These are phyloP conservation scores for Acanthiza pusilla DNA, from an alignment of 2,797 vertebrate genomes.

Conservation along the genomic window DNA sequence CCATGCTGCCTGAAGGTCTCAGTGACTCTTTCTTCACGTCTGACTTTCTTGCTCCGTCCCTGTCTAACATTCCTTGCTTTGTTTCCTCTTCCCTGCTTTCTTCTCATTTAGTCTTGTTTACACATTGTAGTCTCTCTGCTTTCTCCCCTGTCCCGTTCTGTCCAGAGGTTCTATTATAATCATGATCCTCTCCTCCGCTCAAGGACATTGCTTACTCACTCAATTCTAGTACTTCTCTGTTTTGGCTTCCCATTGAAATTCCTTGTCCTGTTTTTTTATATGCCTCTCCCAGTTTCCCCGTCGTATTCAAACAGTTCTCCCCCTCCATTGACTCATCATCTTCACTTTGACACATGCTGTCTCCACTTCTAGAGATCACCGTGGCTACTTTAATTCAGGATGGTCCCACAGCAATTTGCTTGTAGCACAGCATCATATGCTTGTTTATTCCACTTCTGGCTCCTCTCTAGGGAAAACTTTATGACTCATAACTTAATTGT, in stretches of 20 bases:
- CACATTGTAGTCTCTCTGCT: neutral
- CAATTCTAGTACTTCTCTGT: neutral
- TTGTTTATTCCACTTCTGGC: neutral
- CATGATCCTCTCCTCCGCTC: neutral
- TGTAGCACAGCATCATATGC: neutral
- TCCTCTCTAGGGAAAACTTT: neutral
- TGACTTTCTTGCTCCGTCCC: neutral
- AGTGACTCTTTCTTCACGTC: neutral
- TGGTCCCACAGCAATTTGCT: neutral
- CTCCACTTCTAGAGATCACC: neutral
- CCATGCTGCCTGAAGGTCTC: neutral
- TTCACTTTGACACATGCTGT: neutral
- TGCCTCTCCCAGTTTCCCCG: neutral
- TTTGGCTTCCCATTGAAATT: neutral
- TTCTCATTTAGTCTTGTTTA: neutral
- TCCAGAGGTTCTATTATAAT: neutral
- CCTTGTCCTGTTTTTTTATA: neutral
- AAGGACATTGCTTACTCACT: neutral
- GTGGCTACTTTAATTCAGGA: neutral
- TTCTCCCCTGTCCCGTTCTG: neutral
- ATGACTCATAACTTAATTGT: slow-evolving; percentile 4
- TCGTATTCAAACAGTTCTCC: neutral
- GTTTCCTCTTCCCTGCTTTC: neutral
- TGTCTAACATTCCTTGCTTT: neutral
- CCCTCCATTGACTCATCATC: neutral